Conservation (phyloP, 37 sponge, comb jelly and placozoan species). For the Chondrilla cf. caribensis region DNA sequence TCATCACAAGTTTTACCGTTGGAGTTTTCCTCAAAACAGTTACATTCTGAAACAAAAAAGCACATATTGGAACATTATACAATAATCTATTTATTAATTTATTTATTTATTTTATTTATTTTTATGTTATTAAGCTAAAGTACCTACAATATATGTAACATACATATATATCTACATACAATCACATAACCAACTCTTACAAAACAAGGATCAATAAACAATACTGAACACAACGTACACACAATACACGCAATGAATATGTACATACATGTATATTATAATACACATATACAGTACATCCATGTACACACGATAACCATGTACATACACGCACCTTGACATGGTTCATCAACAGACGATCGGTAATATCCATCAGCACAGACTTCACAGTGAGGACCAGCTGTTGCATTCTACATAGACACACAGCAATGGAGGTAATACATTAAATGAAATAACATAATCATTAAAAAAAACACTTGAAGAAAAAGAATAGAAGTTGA, state of each 20-base stretch:
- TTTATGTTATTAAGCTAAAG: no score
- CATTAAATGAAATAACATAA: no score
- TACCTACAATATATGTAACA: no score
- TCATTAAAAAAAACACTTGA: no score
- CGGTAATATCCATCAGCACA: constrained; percentile 10
- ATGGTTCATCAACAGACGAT: not conserved
- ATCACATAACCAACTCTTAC: no score
- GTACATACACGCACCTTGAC: not conserved
- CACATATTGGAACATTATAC: not conserved
- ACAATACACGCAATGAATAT: no score
- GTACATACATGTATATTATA: no score
- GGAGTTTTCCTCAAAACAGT: not conserved
- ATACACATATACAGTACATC: not conserved
- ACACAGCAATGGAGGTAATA: not conserved
- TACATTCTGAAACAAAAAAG: not conserved
- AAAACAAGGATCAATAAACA: no score
- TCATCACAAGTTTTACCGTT: not conserved
- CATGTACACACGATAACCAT: not conserved
- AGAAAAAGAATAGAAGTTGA: no score
- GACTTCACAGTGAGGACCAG: constrained; percentile 5
- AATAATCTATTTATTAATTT: not conserved
- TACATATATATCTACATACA: not conserved
- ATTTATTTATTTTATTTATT: no score
- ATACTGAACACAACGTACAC: no score
- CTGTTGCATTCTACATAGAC: not conserved